Evolutionary conservation across 2,888 invertebrate genomes (phyloP).

Genomic region (Drosophila nigricruria): DNA sequence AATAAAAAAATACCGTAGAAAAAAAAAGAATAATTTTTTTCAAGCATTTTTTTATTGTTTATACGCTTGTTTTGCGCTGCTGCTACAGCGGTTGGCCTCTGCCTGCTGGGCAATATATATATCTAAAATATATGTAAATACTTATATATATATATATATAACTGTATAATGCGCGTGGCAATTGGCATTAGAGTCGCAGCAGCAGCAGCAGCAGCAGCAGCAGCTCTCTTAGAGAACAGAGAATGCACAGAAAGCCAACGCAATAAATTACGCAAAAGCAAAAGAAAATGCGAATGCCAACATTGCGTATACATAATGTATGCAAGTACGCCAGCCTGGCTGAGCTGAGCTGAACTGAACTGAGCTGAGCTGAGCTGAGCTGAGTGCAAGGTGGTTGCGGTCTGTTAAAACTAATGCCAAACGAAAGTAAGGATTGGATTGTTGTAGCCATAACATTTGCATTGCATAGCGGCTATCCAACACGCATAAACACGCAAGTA

Average conservation of each 20-base stretch:
- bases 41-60: slow-evolving; percentile 52
- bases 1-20: slow-evolving; percentile 32
- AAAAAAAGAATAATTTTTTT: slow-evolving; percentile 35
- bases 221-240: slow-evolving; percentile 15
- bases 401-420: slow-evolving; percentile 19
- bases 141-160: not conserved
- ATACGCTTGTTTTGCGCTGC: slow-evolving; percentile 15
- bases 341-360: not conserved
- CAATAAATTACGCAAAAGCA: slow-evolving; percentile 53
- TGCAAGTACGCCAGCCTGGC: slow-evolving; percentile 12
- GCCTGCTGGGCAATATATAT: slow-evolving; percentile 13
- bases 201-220: slow-evolving; percentile 4
- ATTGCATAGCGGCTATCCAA: slow-evolving; percentile 25
- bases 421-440: slow-evolving; percentile 31
- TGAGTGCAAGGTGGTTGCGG: slow-evolving; percentile 4
- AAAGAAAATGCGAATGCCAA: slow-evolving; percentile 12
- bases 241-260: slow-evolving; percentile 28
- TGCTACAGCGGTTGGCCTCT: slow-evolving; percentile 3
- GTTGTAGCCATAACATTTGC: slow-evolving; percentile 37
- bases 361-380: not conserved
- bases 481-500: not conserved
- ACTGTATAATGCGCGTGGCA: slow-evolving; percentile 25
- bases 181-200: slow-evolving; percentile 36
- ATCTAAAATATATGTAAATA: slow-evolving; percentile 3
- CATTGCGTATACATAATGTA: slow-evolving; percentile 60